A percentile compares a stretch with the other conserved stretches of the same genome.
Conservation (phyloP, 1,140 invertebrate species). For the Heliconius nattereri region DNA sequence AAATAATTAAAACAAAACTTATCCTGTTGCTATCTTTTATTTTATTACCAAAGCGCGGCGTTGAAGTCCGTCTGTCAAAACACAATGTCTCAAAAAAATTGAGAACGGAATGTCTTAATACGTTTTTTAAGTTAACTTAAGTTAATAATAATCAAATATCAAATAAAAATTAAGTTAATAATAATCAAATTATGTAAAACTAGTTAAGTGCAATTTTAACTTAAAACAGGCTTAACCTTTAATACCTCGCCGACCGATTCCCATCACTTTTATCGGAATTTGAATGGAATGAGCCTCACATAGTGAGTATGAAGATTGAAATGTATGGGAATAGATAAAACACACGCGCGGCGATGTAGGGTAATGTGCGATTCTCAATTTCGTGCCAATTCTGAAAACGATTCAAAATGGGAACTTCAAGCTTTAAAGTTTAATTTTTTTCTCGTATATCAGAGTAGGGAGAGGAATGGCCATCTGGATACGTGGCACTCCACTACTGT, state of each 20-base stretch:
- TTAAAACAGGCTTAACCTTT: neutral
- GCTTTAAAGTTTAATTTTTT: neutral
- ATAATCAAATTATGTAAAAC: neutral
- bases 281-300: slow-evolving; percentile 33
- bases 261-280: slow-evolving; percentile 23
- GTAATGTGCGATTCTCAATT: slow-evolving; percentile 40
- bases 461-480: too few species aligned
- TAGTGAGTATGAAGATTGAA: slow-evolving; percentile 32
- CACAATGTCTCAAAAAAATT: too few species aligned
- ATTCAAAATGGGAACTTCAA: slow-evolving; percentile 22
- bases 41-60: too few species aligned
- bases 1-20: too few species aligned
- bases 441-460: too few species aligned
- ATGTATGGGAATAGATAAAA: slow-evolving; percentile 39
- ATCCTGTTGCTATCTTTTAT: too few species aligned
- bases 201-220: neutral
- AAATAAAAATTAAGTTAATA: too few species aligned
- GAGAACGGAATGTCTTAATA: too few species aligned
- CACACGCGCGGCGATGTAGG: slow-evolving; percentile 39
- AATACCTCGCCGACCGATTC: neutral
- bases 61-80: too few species aligned
- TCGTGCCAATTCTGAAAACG: slow-evolving; percentile 36
- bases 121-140: neutral
- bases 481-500: too few species aligned
- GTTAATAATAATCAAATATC: neutral